Evolutionary conservation across 2,113 vertebrate genomes (phyloP), one percentile per base, ranked within the genome.

Genomic region (Cichladusa arquata): DNA sequence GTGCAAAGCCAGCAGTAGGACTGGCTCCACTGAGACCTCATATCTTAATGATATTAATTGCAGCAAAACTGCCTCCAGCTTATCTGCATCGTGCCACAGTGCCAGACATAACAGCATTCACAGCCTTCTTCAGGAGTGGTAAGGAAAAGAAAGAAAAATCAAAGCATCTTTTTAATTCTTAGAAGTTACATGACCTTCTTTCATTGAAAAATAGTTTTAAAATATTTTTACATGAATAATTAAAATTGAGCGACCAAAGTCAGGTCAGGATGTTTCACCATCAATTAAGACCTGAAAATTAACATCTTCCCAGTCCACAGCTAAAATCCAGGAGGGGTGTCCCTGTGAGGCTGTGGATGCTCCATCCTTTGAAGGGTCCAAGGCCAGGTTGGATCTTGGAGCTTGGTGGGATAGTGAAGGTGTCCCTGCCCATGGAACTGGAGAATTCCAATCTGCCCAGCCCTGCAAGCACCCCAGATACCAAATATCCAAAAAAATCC

Each of bases 1-100:
- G 47, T 47, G 54, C 81, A 93, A 47, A 61, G 64, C 56, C 33
- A 92, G 81, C 69, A 91, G 89, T 0, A 92, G 81, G 70, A 42
- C 57, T 77, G 66, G 58, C 42, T 88, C 85, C 76, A 66, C 74
- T 12, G 78, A 80, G 90, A 90, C 81, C 33, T 70, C 1, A 0
- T 92, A 91, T 91, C 88, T 96, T 70, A 66, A 91, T 44, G 57
- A 82, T 81, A 94, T 94, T 93, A 96, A 96, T 88, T 90, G 85
- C 67, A 88, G 67, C 69, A 91, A 82, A 44, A 58, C 11, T 54
- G 58, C 85, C 93, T 95, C 38, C 64, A 81, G 87, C 76, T 91
- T 90, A 90, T 87, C 91, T 91, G 22, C 74, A 56, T 44, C 1
- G 0, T 81, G 61, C 66, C 91, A 70, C 71, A 61, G 78, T 14